Evolutionary conservation across 2,113 vertebrate genomes (phyloP).

Genomic region (Orycteropus afer): DNA sequence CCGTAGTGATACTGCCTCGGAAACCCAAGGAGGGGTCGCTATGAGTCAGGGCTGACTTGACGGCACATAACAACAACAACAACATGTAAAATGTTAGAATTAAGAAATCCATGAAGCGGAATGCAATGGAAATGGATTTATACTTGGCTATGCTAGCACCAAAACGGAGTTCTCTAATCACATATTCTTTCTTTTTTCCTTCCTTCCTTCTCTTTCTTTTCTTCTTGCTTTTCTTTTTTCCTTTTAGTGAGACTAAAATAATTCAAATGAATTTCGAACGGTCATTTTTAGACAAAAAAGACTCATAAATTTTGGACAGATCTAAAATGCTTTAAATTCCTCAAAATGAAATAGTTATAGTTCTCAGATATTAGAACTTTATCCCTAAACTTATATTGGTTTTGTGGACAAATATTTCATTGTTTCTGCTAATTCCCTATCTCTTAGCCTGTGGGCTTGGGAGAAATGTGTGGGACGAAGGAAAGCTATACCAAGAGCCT

Average conservation of each 20-base stretch:
- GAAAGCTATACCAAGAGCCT: accelerated
- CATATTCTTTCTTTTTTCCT: background rate
- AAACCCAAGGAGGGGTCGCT: too few species aligned
- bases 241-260: slow-evolving; percentile 16
- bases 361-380: slow-evolving; percentile 45
- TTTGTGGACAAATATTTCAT: slow-evolving; percentile 4
- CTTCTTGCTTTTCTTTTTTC: background rate
- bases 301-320: background rate
- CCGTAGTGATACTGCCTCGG: too few species aligned
- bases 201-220: too few species aligned
- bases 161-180: background rate
- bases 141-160: background rate
- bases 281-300: slow-evolving; percentile 25
- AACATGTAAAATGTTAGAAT: background rate
- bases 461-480: background rate
- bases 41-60: too few species aligned
- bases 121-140: background rate
- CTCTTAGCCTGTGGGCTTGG: background rate
- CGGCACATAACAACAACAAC: too few species aligned
- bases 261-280: slow-evolving; percentile 17
- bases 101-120: background rate
- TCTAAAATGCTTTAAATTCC: background rate
- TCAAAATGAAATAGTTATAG: background rate
- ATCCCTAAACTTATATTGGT: background rate
- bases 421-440: background rate